Conservation (phyloP, 1,140 invertebrate genomes). For the Aradophagus sp. region DNA sequence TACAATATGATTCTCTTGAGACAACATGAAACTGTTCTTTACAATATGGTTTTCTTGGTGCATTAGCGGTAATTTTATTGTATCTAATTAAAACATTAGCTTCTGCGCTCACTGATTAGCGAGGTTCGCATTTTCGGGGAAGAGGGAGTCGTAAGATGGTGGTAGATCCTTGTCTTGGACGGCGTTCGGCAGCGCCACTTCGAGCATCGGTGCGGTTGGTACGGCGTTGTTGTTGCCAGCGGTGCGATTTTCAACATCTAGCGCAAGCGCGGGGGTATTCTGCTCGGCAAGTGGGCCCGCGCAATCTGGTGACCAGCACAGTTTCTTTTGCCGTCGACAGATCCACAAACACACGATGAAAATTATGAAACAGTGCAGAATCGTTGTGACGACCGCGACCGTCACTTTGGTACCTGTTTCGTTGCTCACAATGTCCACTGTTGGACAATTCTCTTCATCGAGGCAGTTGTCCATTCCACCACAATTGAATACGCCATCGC, state of each 20-base stretch:
- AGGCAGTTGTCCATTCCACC: slow-evolving; percentile 58
- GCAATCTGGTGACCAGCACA: slow-evolving; percentile 72
- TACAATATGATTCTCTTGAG: too few species aligned
- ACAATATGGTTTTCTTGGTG: too few species aligned
- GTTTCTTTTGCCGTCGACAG: slow-evolving; percentile 65
- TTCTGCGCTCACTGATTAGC: slow-evolving; percentile 50
- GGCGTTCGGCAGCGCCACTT: slow-evolving; percentile 61
- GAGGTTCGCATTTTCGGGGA: slow-evolving; percentile 64
- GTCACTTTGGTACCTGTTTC: slow-evolving; percentile 69
- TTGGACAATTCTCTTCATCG: slow-evolving; percentile 64
- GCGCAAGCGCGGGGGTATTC: slow-evolving; percentile 37
- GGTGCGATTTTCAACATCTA: slow-evolving; percentile 34
- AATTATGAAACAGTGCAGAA: slow-evolving; percentile 67
- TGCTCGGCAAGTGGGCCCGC: slow-evolving; percentile 59
- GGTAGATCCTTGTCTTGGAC: slow-evolving; percentile 70
- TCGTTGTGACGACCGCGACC: slow-evolving; percentile 67
- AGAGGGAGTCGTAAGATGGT: slow-evolving; percentile 72
- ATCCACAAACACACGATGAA: slow-evolving; percentile 70
- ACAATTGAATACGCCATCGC: slow-evolving; percentile 69
- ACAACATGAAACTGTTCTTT: too few species aligned
- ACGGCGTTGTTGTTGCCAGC: slow-evolving; percentile 52
- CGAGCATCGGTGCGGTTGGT: slow-evolving; percentile 66
- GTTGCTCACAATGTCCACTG: slow-evolving; percentile 48
- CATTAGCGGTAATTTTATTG: too few species aligned
- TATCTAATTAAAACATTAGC: slow-evolving; percentile 47